Evolutionary conservation across 2,888 invertebrate species (phyloP).

Genomic region (Ectropis crepuscularia): DNA sequence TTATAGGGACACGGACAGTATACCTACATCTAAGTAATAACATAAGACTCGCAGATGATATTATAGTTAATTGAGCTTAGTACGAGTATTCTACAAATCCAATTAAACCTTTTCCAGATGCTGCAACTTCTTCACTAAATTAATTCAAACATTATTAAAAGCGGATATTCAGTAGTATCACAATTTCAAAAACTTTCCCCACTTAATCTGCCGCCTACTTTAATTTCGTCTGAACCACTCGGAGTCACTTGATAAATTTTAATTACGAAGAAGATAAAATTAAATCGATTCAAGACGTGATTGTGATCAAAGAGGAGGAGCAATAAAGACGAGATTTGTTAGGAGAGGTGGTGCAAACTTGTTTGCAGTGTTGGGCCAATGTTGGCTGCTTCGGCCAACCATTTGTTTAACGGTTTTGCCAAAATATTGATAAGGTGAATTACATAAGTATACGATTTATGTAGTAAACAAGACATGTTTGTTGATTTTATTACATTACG

Average conservation of each 20-base stretch:
- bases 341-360: conserved; percentile 66
- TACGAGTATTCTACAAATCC: neutral
- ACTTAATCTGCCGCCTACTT: conserved; percentile 40
- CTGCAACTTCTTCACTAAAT: neutral
- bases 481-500: too few species aligned
- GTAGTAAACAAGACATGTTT: too few species aligned
- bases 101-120: too few species aligned
- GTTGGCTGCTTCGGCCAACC: conserved; percentile 2
- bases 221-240: conserved; percentile 40
- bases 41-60: too few species aligned
- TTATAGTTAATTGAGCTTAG: neutral
- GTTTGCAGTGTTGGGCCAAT: conserved; percentile 12
- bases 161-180: conserved; percentile 1
- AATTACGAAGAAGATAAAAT: conserved; percentile 68
- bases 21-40: too few species aligned
- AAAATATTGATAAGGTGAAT: too few species aligned
- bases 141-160: neutral
- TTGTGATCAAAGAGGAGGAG: conserved; percentile 71
- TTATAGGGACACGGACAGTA: too few species aligned
- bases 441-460: too few species aligned
- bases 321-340: conserved; percentile 72
- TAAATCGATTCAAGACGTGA: conserved; percentile 65
- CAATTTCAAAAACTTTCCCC: conserved; percentile 17
- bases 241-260: conserved; percentile 60
- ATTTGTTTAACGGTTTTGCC: neutral